phyloP scores from a whole-genome alignment of 1,140 invertebrate genomes.

The Diuraphis noxia region DNA sequence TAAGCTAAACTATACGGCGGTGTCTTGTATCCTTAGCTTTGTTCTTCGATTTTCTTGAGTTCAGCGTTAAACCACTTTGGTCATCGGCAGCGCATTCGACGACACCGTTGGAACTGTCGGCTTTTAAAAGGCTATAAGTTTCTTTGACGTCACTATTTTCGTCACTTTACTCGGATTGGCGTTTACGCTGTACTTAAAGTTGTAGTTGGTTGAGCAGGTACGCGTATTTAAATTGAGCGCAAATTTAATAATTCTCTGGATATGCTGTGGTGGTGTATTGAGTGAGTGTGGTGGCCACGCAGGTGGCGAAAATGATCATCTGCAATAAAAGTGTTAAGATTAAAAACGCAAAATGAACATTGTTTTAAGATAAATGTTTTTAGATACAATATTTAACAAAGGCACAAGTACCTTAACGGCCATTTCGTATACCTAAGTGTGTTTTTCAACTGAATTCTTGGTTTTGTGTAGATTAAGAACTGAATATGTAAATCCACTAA shows the following conservation, averaged over 20 bases:
- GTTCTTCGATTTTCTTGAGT: constrained; percentile 54
- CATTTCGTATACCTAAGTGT: background rate
- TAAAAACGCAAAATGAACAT: background rate
- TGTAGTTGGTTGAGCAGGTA: constrained; percentile 57
- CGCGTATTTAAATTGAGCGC: background rate
- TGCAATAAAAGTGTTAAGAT: background rate
- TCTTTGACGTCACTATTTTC: no score
- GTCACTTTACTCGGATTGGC: no score
- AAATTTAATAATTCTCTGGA: background rate
- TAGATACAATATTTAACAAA: background rate
- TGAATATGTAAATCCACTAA: background rate
- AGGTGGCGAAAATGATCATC: constrained; percentile 56
- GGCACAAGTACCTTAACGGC: background rate
- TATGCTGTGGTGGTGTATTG: constrained; percentile 32
- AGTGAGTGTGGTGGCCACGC: constrained; percentile 51
- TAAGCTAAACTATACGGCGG: background rate
- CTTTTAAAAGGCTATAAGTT: no score
- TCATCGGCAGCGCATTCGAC: no score
- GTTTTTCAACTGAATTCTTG: background rate
- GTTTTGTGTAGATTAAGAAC: background rate
- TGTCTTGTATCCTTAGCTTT: background rate
- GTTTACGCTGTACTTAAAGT: background rate
- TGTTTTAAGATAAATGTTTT: background rate
- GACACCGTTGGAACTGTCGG: no score
- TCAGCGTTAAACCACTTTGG: constrained; percentile 58